phyloP scores from a whole-genome alignment of 2,888 invertebrate species.

The Catocala nupta region DNA sequence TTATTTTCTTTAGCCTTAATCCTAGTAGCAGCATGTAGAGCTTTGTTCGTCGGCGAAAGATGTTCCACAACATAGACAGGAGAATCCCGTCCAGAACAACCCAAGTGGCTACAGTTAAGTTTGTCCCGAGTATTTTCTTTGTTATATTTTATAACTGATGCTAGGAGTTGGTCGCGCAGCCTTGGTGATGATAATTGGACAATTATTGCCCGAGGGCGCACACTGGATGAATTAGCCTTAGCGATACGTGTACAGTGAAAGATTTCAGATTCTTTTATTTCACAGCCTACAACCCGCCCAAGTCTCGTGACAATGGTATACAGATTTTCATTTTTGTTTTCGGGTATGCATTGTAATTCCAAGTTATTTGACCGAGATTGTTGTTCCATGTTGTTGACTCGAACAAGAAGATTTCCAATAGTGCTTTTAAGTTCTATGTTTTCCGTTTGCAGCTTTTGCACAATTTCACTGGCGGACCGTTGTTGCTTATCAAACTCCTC shows the following conservation, averaged over 20 bases:
- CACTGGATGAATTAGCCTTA: slow-evolving; percentile 2
- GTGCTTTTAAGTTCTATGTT: neutral
- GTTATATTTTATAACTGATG: slow-evolving; percentile 10
- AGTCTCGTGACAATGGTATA: neutral
- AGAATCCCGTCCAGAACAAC: slow-evolving; percentile 4
- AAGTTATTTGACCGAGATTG: slow-evolving; percentile 5
- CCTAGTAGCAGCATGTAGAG: slow-evolving; percentile 15
- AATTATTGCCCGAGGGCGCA: slow-evolving; percentile 10
- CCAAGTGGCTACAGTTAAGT: slow-evolving; percentile 5
- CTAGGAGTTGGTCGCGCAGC: slow-evolving; percentile 14
- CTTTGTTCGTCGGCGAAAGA: neutral
- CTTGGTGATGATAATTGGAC: slow-evolving; percentile 10
- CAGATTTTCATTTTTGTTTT: slow-evolving; percentile 1
- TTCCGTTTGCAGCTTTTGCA: neutral
- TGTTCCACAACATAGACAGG: slow-evolving; percentile 13
- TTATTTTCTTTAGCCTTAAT: slow-evolving; percentile 14
- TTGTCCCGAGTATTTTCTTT: slow-evolving; percentile 1
- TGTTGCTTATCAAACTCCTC: slow-evolving; percentile 10
- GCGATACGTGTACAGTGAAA: slow-evolving; percentile 12
- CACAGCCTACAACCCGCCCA: neutral
- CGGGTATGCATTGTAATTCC: slow-evolving; percentile 1
- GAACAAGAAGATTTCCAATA: neutral
- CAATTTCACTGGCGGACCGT: neutral
- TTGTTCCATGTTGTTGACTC: neutral
- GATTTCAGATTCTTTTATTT: neutral